Percentiles rank a stretch among this genome's conserved stretches.
Conservation (phyloP, 2,113 vertebrate genomes). For the Physeter macrocephalus region DNA sequence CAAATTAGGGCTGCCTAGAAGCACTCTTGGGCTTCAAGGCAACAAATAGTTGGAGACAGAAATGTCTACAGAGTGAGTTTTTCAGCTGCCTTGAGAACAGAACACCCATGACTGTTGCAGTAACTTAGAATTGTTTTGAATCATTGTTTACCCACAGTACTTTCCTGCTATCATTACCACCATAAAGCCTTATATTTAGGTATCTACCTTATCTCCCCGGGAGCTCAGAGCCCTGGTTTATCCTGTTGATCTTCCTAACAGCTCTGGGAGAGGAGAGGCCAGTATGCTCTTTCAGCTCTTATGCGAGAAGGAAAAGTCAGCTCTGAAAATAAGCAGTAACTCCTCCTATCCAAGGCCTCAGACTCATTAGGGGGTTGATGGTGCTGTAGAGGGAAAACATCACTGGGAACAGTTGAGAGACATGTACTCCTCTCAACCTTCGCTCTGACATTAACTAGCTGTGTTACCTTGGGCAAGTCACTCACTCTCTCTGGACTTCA, state of each 20-base stretch:
- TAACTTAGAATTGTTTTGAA: not conserved
- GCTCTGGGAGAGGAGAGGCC: not conserved
- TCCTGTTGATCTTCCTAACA: not conserved
- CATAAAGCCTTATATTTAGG: not conserved
- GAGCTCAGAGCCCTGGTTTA: not conserved
- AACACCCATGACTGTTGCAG: not conserved
- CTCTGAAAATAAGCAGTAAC: not conserved
- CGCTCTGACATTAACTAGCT: not conserved
- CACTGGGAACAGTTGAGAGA: not conserved
- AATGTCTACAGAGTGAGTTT: not conserved
- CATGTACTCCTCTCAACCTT: not conserved
- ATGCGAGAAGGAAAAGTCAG: not conserved
- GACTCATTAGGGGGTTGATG: too few relatives aligned
- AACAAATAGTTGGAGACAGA: slow-evolving; percentile 31
- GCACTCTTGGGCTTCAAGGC: not conserved
- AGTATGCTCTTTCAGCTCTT: not conserved
- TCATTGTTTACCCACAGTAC: not conserved
- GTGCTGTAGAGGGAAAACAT: not conserved
- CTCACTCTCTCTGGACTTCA: not conserved
- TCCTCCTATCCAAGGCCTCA: not conserved
- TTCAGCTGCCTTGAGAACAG: not conserved
- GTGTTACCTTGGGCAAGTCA: not conserved
- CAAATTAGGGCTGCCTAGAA: slow-evolving; percentile 29
- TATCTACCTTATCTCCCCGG: not conserved
- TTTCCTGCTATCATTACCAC: not conserved